Base-by-base conservation (phyloP, 2,797 vertebrate genomes). In the Sternarchorhynchus goeldii region DNA sequence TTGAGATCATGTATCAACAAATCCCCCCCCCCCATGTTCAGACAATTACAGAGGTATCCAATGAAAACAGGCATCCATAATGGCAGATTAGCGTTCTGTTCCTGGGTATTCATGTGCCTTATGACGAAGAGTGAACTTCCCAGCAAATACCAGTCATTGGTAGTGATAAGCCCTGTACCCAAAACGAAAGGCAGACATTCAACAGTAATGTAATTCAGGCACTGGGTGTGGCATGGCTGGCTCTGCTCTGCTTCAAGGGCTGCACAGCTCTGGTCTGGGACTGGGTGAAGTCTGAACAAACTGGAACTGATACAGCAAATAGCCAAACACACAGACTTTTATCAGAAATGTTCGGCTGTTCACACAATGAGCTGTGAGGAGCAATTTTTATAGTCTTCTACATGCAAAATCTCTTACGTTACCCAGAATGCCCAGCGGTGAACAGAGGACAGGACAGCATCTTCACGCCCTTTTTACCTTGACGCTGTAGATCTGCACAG, bases 131-230 rank as follows among this genome's bases (percentile, higher is more conserved):
- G 12, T 67, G 34, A 67, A n/a, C 45, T n/a, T 18, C 8, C 17
- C 62, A 8, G 18, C 34, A 63, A 64, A 32, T 60, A 21, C 66
- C 36, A 50, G 18, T 1, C n/a, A 21, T 21, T 20, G 21, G 66
- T 21, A 14, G 36, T 29, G 64, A 41, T 39, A 45, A 29, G 39
- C 65, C 45, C 12, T 66, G 67, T 59, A 21, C 62, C 66, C 66
- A 63, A 50, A 70, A 58, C 64, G 73, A 76, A 36, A 59, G 21
- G 18, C 10, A 59, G 65, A 29, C 16, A 63, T 34, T 36, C 39
- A 41, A 21, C 5, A 69, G 71, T 81, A 81, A 81, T 78, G 65
- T 25, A 59, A 77, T 74, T 68, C 57, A 57, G 18, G 25, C 18
- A 18, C 59, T 60, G 50, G 41, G 3, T n/a, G 1, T 25, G 63